Evolutionary conservation across 2,113 vertebrate genomes (phyloP).

Genomic region (Sus scrofa): DNA sequence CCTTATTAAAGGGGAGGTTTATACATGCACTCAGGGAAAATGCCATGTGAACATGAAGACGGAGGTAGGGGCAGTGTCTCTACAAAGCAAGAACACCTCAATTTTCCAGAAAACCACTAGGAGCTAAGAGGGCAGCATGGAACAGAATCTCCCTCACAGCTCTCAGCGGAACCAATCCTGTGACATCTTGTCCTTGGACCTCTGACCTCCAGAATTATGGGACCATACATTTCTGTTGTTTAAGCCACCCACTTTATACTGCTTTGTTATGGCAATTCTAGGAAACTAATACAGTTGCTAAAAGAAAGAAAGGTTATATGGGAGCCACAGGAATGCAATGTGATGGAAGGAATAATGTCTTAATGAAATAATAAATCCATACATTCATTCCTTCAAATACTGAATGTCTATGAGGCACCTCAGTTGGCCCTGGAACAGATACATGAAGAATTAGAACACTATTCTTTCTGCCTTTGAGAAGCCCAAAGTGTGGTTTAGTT

Average conservation of each 20-base stretch:
- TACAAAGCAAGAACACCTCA: neutral
- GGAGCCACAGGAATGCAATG: neutral
- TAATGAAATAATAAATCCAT: neutral
- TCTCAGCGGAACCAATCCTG: neutral
- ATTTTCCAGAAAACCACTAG: neutral
- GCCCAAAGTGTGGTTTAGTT: neutral
- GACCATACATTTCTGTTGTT: neutral
- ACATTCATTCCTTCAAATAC: neutral
- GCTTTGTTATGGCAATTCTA: neutral
- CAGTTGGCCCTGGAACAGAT: neutral
- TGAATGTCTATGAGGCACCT: neutral
- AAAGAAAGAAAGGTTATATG: neutral
- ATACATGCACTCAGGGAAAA: neutral
- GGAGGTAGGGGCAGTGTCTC: neutral
- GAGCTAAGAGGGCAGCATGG: neutral
- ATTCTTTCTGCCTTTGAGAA: constrained; percentile 26
- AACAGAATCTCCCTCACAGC: neutral
- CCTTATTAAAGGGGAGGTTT: constrained; percentile 19
- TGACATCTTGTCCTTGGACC: neutral
- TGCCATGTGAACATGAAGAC: neutral
- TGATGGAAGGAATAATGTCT: neutral
- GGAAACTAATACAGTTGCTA: neutral
- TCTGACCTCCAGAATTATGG: neutral
- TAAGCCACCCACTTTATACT: neutral
- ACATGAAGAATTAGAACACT: neutral